phyloP scores from a whole-genome alignment of 2,888 invertebrate genomes.

The Bembecia ichneumoniformis region DNA sequence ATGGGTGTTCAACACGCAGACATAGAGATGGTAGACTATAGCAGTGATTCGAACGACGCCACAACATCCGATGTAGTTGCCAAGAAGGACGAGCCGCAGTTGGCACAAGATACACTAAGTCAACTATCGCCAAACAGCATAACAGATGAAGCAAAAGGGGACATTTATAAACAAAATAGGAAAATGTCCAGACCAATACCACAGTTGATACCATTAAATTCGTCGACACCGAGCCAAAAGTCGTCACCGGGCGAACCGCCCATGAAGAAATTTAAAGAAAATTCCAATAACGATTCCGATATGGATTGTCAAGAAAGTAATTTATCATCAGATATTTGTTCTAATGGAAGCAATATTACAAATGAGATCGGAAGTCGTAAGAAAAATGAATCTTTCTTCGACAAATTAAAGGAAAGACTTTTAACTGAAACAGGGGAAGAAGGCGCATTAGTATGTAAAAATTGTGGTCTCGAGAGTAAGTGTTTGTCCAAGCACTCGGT shows the following conservation, averaged over 20 bases:
- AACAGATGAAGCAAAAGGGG: slow-evolving; percentile 35
- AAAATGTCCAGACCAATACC: slow-evolving; percentile 77
- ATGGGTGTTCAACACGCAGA: slow-evolving; percentile 53
- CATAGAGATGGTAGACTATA: slow-evolving; percentile 48
- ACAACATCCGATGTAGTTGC: slow-evolving; percentile 24
- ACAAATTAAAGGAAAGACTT: slow-evolving; percentile 83
- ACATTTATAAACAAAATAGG: slow-evolving; percentile 32
- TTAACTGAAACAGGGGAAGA: slow-evolving; percentile 76
- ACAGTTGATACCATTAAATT: slow-evolving; percentile 80
- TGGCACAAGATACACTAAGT: slow-evolving; percentile 24
- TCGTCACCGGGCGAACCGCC: slow-evolving; percentile 51
- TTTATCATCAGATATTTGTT: no score
- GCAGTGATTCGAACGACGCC: slow-evolving; percentile 59
- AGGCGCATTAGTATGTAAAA: slow-evolving; percentile 77
- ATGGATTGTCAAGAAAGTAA: slow-evolving; percentile 16
- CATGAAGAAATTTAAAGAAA: slow-evolving; percentile 48
- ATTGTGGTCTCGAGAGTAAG: slow-evolving; percentile 83
- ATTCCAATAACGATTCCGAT: slow-evolving; percentile 9
- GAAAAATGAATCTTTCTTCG: slow-evolving; percentile 85
- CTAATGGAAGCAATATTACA: slow-evolving; percentile 11
- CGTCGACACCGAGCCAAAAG: slow-evolving; percentile 57
- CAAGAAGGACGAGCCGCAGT: slow-evolving; percentile 32
- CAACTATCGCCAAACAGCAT: slow-evolving; percentile 28
- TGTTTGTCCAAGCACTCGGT: slow-evolving; percentile 85
- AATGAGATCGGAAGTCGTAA: slow-evolving; percentile 56